phyloP scores from a whole-genome alignment of 2,113 vertebrate genomes.

The Chunga burmeisteri region DNA sequence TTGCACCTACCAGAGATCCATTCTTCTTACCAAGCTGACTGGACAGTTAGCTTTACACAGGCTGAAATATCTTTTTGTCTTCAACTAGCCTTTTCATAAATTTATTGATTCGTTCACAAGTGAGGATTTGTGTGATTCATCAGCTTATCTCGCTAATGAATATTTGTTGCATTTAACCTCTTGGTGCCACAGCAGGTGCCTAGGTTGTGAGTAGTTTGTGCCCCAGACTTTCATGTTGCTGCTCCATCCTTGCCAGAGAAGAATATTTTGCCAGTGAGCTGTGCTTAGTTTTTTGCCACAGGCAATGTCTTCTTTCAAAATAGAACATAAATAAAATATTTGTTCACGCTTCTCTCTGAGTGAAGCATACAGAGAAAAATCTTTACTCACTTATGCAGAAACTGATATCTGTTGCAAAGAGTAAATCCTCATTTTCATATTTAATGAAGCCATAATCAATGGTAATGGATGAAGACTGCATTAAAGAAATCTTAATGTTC shows the following conservation, averaged over 20 bases:
- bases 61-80: not conserved
- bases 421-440: constrained; percentile 63
- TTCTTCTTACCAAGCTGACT: constrained; percentile 40
- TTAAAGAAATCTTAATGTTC: constrained; percentile 51
- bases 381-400: constrained; percentile 19
- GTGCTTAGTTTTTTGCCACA: not conserved
- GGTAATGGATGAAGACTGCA: constrained; percentile 64
- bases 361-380: not conserved
- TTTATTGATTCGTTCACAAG: not conserved
- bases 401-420: not conserved
- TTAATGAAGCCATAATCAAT: constrained; percentile 67
- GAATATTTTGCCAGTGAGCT: not conserved
- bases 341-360: not conserved
- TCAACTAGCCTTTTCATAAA: not conserved
- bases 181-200: not conserved
- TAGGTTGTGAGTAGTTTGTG: not conserved
- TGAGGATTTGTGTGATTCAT: constrained; percentile 7
- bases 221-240: not conserved
- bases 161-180: constrained; percentile 35
- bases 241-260: not conserved
- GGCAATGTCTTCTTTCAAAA: constrained; percentile 21
- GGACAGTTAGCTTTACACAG: not conserved
- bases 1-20: not conserved
- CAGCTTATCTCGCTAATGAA: not conserved
- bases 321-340: constrained; percentile 50